A percentile compares a stretch with the other conserved stretches of the same genome.
phyloP scores from a whole-genome alignment of 2,888 invertebrate genomes.

The Selenia dentaria region DNA sequence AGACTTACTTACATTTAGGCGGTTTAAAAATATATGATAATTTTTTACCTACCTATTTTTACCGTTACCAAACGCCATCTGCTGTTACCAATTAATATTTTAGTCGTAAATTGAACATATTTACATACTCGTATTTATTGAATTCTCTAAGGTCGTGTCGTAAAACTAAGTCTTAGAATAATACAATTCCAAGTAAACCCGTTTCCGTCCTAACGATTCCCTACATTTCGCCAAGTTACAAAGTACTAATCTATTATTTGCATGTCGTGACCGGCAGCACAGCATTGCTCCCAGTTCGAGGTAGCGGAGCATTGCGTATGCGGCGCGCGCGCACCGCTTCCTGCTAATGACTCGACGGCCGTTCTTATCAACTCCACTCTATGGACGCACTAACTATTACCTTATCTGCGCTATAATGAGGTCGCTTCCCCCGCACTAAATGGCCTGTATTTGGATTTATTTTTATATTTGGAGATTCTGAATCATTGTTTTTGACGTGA shows the following conservation, averaged over 20 bases:
- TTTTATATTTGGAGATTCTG: too few species aligned
- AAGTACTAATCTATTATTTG: slow-evolving; percentile 24
- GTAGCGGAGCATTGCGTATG: slow-evolving; percentile 57
- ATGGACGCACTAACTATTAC: not conserved
- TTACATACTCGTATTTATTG: too few species aligned
- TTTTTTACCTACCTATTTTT: too few species aligned
- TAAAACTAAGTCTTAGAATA: too few species aligned
- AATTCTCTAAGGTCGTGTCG: too few species aligned
- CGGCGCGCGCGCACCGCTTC: slow-evolving; percentile 63
- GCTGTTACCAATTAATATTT: too few species aligned
- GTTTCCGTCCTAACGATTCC: slow-evolving; percentile 8
- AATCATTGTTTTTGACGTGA: too few species aligned
- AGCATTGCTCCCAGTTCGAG: slow-evolving; percentile 21
- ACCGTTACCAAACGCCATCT: too few species aligned
- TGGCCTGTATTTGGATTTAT: slow-evolving; percentile 10
- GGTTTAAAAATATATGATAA: too few species aligned
- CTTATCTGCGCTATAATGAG: not conserved
- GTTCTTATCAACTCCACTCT: slow-evolving; percentile 33
- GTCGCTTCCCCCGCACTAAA: not conserved
- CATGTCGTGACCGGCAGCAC: slow-evolving; percentile 23
- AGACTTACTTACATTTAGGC: too few species aligned
- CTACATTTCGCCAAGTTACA: slow-evolving; percentile 11
- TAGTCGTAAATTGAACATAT: too few species aligned
- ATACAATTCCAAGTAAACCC: not conserved
- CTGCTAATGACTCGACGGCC: slow-evolving; percentile 62